Conservation (phyloP, 2,888 invertebrate species). For the Hyposoter didymator region DNA sequence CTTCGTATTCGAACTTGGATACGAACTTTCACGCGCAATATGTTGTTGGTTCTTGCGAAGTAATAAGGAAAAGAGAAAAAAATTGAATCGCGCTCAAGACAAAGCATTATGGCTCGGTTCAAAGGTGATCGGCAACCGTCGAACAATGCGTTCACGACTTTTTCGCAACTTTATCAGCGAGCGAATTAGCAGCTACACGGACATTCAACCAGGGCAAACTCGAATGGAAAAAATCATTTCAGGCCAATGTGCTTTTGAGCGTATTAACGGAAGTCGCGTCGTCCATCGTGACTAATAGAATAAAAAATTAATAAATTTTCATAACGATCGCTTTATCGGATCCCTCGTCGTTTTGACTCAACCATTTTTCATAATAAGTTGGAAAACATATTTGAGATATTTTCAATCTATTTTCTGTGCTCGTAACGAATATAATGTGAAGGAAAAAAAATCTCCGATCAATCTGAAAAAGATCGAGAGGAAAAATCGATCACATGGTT, state of each 20-base stretch:
- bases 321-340: neutral
- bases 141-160: slow-evolving; percentile 75
- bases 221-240: neutral
- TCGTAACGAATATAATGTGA: neutral
- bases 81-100: slow-evolving; percentile 28
- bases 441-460: neutral
- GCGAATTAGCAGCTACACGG: neutral
- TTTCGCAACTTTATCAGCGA: neutral
- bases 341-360: neutral
- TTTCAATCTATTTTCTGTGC: neutral
- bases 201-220: neutral
- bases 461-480: neutral
- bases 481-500: neutral
- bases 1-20: neutral
- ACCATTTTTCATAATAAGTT: neutral
- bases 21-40: neutral
- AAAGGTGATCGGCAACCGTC: slow-evolving; percentile 79
- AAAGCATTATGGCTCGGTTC: slow-evolving; percentile 81
- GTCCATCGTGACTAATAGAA: neutral
- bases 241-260: slow-evolving; percentile 10
- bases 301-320: neutral
- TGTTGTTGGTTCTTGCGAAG: slow-evolving; percentile 32
- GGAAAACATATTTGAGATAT: neutral
- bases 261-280: neutral
- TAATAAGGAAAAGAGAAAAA: slow-evolving; percentile 11